Percentiles rank a stretch among this genome's conserved stretches.
These are phyloP conservation scores for Eupithecia pulchellata DNA, from an alignment of 2,888 invertebrate species.

Conservation along the genomic window DNA sequence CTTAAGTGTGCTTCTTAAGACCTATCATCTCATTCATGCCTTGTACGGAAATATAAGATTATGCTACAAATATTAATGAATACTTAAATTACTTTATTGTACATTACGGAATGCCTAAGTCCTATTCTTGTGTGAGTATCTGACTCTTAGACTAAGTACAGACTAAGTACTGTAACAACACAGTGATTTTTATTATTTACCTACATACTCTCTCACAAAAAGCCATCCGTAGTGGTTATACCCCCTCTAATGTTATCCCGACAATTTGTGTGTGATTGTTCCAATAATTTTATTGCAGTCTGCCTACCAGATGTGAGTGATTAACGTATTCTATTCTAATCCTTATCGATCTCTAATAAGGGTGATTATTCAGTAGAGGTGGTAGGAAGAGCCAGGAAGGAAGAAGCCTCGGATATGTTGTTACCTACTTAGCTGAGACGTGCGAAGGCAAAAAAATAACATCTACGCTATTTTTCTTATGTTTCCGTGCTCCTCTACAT, in stretches of 20 bases:
- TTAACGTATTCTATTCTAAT: conserved; percentile 21
- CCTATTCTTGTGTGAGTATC: too few species aligned
- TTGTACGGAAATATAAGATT: too few species aligned
- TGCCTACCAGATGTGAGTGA: conserved; percentile 49
- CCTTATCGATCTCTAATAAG: conserved; percentile 19
- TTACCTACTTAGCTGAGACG: background rate
- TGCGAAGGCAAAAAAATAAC: background rate
- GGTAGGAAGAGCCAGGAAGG: background rate
- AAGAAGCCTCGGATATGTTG: background rate
- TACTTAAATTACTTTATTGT: too few species aligned
- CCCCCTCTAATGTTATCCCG: conserved; percentile 49
- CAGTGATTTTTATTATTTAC: too few species aligned
- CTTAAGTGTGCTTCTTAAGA: too few species aligned
- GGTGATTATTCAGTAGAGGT: conserved; percentile 8
- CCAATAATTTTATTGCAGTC: conserved; percentile 67
- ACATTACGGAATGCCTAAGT: too few species aligned
- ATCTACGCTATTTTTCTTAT: background rate
- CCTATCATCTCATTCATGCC: too few species aligned
- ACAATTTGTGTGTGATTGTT: conserved; percentile 52
- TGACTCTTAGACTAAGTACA: too few species aligned
- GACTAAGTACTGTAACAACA: too few species aligned
- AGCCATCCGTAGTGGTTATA: conserved; percentile 37
- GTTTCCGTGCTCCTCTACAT: background rate
- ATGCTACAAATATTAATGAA: too few species aligned
- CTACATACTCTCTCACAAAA: too few species aligned